These are phyloP conservation scores for Sinocyclocheilus anshuiensis DNA, from an alignment of 2,113 vertebrate species.

Conservation along the genomic window DNA sequence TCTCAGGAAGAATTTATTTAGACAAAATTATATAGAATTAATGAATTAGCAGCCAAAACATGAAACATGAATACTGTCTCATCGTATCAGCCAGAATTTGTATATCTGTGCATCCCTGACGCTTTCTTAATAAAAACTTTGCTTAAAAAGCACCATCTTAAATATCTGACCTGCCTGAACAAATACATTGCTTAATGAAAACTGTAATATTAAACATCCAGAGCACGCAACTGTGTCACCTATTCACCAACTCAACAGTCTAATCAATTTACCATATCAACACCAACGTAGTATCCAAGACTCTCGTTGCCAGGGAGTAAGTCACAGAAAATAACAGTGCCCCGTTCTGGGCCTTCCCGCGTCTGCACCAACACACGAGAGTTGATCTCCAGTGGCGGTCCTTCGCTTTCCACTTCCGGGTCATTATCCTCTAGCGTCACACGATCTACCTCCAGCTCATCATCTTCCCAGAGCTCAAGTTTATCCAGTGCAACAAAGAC, in stretches of 20 bases:
- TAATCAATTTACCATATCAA: slow-evolving; percentile 89
- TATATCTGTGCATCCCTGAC: not conserved
- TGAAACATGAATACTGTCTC: not conserved
- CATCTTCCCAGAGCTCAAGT: slow-evolving; percentile 89
- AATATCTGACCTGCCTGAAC: not conserved
- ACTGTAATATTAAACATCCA: not conserved
- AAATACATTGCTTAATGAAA: not conserved
- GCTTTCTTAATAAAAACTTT: not conserved
- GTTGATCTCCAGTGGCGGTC: slow-evolving; percentile 91
- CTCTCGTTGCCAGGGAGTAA: slow-evolving; percentile 93
- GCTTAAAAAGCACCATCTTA: not conserved
- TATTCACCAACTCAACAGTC: no score
- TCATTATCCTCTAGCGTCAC: slow-evolving; percentile 84
- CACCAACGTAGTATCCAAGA: slow-evolving; percentile 95
- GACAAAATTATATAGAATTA: no score
- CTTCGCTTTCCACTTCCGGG: slow-evolving; percentile 72
- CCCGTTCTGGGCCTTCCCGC: slow-evolving; percentile 88
- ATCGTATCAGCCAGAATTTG: not conserved
- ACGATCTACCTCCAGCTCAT: slow-evolving; percentile 77
- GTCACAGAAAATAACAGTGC: slow-evolving; percentile 97
- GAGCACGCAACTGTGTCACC: not conserved
- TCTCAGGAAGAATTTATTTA: not conserved
- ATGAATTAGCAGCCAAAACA: not conserved
- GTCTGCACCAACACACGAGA: slow-evolving; percentile 94
- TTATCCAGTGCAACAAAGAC: slow-evolving; percentile 97